A percentile compares a stretch with the other conserved stretches of the same genome.
Evolutionary conservation across 1,140 invertebrate genomes (phyloP).

Genomic region (Heliconius eleuchia): DNA sequence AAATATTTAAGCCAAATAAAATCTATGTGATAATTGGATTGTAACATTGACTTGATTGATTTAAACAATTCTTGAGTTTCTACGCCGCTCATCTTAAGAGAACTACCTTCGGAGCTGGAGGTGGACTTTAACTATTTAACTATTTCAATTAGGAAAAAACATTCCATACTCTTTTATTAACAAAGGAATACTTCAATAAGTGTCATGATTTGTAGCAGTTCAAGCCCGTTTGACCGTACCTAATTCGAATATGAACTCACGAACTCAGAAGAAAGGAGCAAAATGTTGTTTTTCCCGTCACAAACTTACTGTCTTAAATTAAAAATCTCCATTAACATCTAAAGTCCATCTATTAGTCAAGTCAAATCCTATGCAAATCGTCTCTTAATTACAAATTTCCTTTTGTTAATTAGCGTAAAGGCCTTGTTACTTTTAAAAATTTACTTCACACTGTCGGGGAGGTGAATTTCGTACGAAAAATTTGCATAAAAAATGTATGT

Average conservation of each 20-base stretch:
- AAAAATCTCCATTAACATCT: conserved; percentile 27
- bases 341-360: conserved; percentile 50
- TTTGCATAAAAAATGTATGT: conserved; percentile 25
- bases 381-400: conserved; percentile 46
- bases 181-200: too few relatives aligned
- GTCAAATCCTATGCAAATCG: conserved; percentile 50
- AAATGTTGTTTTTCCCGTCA: not conserved
- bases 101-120: too few relatives aligned
- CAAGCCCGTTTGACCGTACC: too few relatives aligned
- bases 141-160: too few relatives aligned
- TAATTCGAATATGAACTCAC: not conserved
- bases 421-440: conserved; percentile 25
- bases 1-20: too few relatives aligned
- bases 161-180: too few relatives aligned
- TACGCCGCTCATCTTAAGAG: too few relatives aligned
- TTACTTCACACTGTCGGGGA: conserved; percentile 15
- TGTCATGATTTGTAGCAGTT: too few relatives aligned
- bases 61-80: too few relatives aligned
- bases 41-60: too few relatives aligned
- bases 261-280: not conserved
- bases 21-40: too few relatives aligned
- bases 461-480: conserved; percentile 25
- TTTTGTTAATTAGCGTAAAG: conserved; percentile 40
- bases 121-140: too few relatives aligned
- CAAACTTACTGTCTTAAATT: conserved; percentile 13